Percentiles rank a stretch among this genome's conserved stretches.
Evolutionary conservation across 2,888 invertebrate genomes (phyloP).

Genomic region (Lepetodrilus schrolli): DNA sequence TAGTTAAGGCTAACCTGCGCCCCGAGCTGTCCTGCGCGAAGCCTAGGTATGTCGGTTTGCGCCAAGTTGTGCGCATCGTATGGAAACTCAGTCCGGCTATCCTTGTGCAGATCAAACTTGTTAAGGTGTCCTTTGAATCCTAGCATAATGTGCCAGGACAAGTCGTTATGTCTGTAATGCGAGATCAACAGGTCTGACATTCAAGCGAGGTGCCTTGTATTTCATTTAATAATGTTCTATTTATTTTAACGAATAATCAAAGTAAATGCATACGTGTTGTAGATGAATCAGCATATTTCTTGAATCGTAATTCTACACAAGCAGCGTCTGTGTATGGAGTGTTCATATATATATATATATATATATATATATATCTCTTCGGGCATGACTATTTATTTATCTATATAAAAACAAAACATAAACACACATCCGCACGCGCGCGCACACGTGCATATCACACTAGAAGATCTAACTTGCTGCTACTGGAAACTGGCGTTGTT

Average conservation of each 20-base stretch:
- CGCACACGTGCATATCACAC: neutral
- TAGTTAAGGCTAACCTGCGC: constrained; percentile 81
- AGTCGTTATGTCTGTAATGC: constrained; percentile 57
- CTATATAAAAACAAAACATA: neutral
- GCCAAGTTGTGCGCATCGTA: neutral
- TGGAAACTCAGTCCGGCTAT: constrained; percentile 57
- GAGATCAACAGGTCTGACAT: no score
- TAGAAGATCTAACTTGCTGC: no score
- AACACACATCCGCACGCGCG: neutral
- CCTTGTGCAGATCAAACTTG: constrained; percentile 78
- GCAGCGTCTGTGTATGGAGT: no score
- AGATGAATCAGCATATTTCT: no score
- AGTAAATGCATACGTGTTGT: no score
- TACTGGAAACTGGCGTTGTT: neutral
- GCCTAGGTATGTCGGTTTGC: constrained; percentile 90
- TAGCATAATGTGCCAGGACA: constrained; percentile 40
- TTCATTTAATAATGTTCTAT: no score
- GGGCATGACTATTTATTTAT: neutral
- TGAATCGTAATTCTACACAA: no score
- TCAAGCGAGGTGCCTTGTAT: no score
- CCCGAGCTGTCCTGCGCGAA: constrained; percentile 86
- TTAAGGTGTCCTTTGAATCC: constrained; percentile 40
- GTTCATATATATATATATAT: neutral
- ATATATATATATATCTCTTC: neutral
- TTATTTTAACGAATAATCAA: no score